Base-by-base conservation (phyloP, 1,140 invertebrate genomes). In the Alviniconcha marisindica region DNA sequence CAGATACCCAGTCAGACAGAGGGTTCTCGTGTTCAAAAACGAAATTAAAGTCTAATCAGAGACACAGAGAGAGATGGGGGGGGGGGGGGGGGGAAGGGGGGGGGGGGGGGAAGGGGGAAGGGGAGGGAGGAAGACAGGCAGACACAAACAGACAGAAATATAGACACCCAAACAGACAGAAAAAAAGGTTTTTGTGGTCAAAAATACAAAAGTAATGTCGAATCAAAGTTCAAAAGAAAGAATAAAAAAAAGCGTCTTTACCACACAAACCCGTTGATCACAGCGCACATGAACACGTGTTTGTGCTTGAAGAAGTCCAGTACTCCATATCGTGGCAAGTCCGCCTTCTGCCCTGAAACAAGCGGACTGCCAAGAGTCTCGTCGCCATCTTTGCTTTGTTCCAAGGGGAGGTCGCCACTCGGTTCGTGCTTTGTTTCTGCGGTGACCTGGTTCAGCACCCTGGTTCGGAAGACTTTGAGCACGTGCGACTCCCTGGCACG, bases 401-500 rank as follows among this genome's bases (percentile, higher is more conserved):
- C 44, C 60, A 63, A 24, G 21, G 60, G 60, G 44, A 10, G 5
- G 44, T 48, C 18, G 44, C 24, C 28, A 63, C 60, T n/a, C 7
- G 7, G 5, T n/a, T 14, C 5, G 7, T 7, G 60, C 60, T 63
- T 63, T n/a, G 5, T 18, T 48, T 5, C 5, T 5, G 44, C 18
- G 7, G 18, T 5, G 44, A 5, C 7, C 44, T 79, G 77, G 54
- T 38, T 36, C 33, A 79, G 31, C 31, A 42, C 77, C 54, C 63
- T 79, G 51, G 10, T 24, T 33, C 71, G 80, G 21, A 84, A 36
- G 1, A 85, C 40, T 24, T 69, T 5, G 15, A 85, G 51, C 18
- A 85, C 78, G 0, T 81, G n/a, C 7, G 84, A n/a, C 18, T 36
- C 33, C 40, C 84, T 77, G 0, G 83, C 74, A 33, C 82, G 78